Conservation (phyloP, 2,113 vertebrate species). For the Furnarius figulus region DNA sequence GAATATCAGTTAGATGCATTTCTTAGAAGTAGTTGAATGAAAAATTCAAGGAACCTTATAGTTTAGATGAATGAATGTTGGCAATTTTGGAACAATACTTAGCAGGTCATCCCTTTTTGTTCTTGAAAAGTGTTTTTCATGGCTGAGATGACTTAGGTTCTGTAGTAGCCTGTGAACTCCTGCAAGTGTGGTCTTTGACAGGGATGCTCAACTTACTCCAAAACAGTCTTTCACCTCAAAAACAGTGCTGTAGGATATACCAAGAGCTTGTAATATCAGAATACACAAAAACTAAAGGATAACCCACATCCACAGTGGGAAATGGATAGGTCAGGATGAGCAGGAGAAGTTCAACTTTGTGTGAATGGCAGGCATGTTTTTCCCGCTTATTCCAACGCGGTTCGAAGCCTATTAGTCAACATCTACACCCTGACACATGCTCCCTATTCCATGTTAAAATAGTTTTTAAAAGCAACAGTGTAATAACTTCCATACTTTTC, state of each 20-base stretch:
- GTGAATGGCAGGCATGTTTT: not conserved
- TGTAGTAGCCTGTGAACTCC: not conserved
- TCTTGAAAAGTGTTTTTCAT: not conserved
- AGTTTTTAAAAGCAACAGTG: not conserved
- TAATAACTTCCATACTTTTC: not conserved
- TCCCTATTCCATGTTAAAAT: not conserved
- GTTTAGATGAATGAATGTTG: not conserved
- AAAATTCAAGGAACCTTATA: not conserved
- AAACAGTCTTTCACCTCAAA: not conserved
- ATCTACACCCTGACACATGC: fast-evolving
- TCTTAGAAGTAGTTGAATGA: not conserved
- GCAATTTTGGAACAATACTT: not conserved
- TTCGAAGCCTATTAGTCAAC: not conserved
- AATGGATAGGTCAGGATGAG: not conserved
- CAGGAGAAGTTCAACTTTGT: not conserved
- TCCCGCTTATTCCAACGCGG: fast-evolving
- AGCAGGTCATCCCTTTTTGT: not conserved
- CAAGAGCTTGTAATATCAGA: not conserved
- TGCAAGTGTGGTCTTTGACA: not conserved
- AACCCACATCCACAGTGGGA: fast-evolving
- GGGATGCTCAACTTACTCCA: not conserved
- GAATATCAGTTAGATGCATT: not conserved
- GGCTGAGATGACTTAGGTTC: not conserved
- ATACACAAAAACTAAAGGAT: not conserved
- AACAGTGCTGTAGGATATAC: not conserved